Percentiles rank a stretch among this genome's conserved stretches.
These are phyloP conservation scores for Pemphigus obesinymphae DNA, from an alignment of 1,140 invertebrate species.

Conservation along the genomic window DNA sequence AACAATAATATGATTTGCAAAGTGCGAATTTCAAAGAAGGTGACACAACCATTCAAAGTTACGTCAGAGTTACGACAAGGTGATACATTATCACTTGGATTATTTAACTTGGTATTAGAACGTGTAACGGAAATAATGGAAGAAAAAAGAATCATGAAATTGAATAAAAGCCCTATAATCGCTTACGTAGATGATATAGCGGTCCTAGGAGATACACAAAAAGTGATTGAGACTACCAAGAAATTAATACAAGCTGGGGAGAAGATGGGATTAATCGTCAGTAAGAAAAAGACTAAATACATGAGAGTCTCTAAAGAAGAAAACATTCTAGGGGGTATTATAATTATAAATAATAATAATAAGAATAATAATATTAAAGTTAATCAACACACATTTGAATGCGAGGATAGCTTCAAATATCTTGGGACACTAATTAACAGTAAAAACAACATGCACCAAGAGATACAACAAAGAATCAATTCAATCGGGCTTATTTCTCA, in stretches of 20 bases:
- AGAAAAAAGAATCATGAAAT: neutral
- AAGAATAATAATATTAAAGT: neutral
- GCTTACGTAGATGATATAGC: too few relatives aligned
- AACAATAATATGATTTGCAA: neutral
- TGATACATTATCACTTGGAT: constrained; percentile 25
- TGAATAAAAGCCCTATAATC: neutral
- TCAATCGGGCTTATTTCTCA: neutral
- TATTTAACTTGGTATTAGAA: constrained; percentile 33
- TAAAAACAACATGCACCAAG: neutral
- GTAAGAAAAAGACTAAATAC: neutral
- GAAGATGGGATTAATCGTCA: neutral
- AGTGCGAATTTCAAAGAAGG: neutral
- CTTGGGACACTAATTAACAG: constrained; percentile 5
- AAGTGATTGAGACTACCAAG: too few relatives aligned
- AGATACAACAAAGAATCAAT: neutral
- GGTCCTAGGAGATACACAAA: too few relatives aligned
- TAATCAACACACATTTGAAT: neutral
- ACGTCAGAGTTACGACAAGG: constrained; percentile 28
- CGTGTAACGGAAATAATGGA: neutral
- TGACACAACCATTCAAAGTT: neutral
- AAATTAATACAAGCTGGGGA: too few relatives aligned
- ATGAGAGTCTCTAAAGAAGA: neutral
- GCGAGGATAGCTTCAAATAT: neutral
- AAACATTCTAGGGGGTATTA: neutral
- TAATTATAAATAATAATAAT: neutral